Evolutionary conservation across 2,888 invertebrate genomes (phyloP).

Genomic region (Tridacna crocea): DNA sequence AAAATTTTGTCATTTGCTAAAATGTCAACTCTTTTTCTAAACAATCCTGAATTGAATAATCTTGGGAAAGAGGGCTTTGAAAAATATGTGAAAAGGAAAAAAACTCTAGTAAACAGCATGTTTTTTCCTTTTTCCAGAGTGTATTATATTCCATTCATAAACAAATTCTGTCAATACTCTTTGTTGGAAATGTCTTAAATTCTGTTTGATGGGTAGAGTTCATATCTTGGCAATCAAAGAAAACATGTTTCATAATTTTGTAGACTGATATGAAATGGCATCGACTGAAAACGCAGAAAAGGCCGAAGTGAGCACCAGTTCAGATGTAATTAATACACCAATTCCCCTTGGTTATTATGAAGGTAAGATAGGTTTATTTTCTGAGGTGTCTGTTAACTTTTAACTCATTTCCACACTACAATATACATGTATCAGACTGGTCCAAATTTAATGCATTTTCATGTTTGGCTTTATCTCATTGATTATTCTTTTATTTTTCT

Average conservation of each 20-base stretch:
- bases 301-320: slow-evolving; percentile 15
- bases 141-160: too few relatives aligned
- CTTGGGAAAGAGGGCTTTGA: too few relatives aligned
- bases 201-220: too few relatives aligned
- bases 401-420: background rate
- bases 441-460: background rate
- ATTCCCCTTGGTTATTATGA: slow-evolving; percentile 10
- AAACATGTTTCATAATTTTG: too few relatives aligned
- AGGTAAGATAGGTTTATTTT: slow-evolving; percentile 3
- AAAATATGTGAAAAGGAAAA: background rate
- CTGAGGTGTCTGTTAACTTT: background rate
- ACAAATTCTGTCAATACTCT: too few relatives aligned
- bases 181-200: too few relatives aligned
- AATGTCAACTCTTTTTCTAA: too few relatives aligned
- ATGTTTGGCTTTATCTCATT: too few relatives aligned
- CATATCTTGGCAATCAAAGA: too few relatives aligned
- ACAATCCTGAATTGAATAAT: too few relatives aligned
- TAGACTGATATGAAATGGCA: background rate
- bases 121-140: background rate
- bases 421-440: background rate
- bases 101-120: background rate
- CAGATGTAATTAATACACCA: slow-evolving; percentile 5
- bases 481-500: too few relatives aligned
- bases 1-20: too few relatives aligned
- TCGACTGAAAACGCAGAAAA: slow-evolving; percentile 9